A percentile compares a stretch with the other conserved stretches of the same genome.
Conservation (phyloP, 2,797 vertebrate species). For the Myripristis murdjan region DNA sequence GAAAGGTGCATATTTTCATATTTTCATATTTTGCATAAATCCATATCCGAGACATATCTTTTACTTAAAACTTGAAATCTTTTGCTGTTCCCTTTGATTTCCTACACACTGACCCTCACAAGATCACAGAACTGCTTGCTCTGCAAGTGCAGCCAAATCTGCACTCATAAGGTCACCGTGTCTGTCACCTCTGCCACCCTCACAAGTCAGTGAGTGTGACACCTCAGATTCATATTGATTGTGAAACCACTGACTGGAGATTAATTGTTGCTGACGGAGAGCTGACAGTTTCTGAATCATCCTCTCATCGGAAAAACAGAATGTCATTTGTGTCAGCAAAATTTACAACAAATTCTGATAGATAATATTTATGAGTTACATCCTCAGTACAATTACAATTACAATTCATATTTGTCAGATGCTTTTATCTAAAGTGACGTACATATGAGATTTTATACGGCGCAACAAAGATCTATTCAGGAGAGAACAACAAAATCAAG, state of each 20-base stretch:
- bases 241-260: conserved; percentile 61
- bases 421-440: no score
- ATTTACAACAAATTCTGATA: conserved; percentile 1
- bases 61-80: not conserved
- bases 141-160: conserved; percentile 3
- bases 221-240: conserved; percentile 45
- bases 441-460: no score
- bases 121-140: not conserved
- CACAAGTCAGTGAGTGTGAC: conserved; percentile 24
- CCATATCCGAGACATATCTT: not conserved
- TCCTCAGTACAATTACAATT: no score
- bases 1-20: not conserved
- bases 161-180: conserved; percentile 5
- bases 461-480: no score
- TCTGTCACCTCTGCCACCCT: conserved; percentile 37
- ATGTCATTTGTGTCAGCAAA: conserved; percentile 44
- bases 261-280: conserved; percentile 51
- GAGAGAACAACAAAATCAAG: no score
- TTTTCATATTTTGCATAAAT: not conserved
- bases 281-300: conserved; percentile 53
- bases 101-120: not conserved
- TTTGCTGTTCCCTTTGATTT: not conserved
- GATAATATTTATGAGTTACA: not conserved
- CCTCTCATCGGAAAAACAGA: conserved; percentile 27
- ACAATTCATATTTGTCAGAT: no score